These are phyloP conservation scores for Drosophila kurseongensis DNA, from an alignment of 1,140 invertebrate species.

Conservation along the genomic window DNA sequence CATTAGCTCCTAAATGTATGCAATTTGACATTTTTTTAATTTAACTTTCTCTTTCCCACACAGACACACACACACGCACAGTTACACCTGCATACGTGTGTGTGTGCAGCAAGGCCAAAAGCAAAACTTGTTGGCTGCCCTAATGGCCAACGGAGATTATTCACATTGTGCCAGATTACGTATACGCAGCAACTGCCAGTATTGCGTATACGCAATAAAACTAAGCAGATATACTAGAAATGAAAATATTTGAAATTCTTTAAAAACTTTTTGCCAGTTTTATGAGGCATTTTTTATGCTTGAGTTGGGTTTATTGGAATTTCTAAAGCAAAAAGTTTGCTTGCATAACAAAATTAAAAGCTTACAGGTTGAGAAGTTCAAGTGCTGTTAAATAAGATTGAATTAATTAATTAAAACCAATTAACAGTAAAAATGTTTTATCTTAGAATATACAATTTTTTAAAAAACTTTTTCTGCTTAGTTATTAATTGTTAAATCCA, in stretches of 20 bases:
- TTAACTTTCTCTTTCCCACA: conserved; percentile 71
- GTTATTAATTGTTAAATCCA: no score
- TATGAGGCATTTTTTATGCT: neutral
- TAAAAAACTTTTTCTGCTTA: no score
- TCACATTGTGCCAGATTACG: conserved; percentile 38
- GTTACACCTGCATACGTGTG: neutral
- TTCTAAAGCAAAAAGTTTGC: neutral
- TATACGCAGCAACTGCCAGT: conserved; percentile 1
- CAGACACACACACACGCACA: conserved; percentile 12
- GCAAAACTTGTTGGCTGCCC: conserved; percentile 30
- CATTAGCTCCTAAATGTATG: conserved; percentile 82
- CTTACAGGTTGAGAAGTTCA: no score
- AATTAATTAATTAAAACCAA: neutral
- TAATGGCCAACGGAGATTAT: conserved; percentile 41
- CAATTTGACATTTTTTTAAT: conserved; percentile 83
- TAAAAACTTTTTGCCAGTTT: neutral
- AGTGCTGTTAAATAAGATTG: neutral
- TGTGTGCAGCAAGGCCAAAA: conserved; percentile 28
- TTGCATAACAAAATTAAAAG: no score
- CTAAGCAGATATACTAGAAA: neutral
- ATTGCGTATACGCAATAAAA: conserved; percentile 26
- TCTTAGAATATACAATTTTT: no score
- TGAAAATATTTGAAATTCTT: conserved; percentile 4
- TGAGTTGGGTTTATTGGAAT: conserved; percentile 2
- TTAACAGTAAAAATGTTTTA: neutral